Evolutionary conservation across 2,797 vertebrate species (phyloP), one percentile per base, ranked within the genome.

Genomic region (Pygocentrus nattereri): DNA sequence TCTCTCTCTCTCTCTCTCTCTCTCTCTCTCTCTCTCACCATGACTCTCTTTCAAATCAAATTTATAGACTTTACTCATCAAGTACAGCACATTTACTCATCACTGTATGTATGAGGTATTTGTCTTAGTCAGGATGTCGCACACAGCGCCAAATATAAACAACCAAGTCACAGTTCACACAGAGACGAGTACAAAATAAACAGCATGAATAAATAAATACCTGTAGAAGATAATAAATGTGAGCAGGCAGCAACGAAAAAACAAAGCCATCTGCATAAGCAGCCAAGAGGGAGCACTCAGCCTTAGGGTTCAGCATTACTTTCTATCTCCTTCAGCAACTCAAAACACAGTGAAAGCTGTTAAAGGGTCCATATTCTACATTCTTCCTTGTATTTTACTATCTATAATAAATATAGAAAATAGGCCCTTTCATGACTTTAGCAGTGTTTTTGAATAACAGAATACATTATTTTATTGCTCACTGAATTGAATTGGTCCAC

Each of bases 201-300:
- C 12, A 34, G 8, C 13, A 44, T 44, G n/a, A 69, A 69, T 69
- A 69, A 69, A 69, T 69, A 69, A 69, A 23, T 16, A 44, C 65
- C 38, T 67, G 64, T 41, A 67, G 59, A 67, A 67, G 64, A 41
- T n/a, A 44, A 41, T 38, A 67, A 67, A 41, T 19, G 64, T n/a
- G 31, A 44, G 34, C 59, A 62, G 59, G 27, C 59, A 62, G 27
- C 59, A 62, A 31, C 59, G n/a, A 31, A 31, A 62, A 27, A 31
- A 44, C 65, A 5, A 13, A n/a, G 34, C 10, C 41, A 69, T 69
- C 34, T 44, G 65, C 38, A 44, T 69, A 62, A 62, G 59, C 25
- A 62, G 59, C 27, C 27, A 62, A 31, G 27, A 31, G 59, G 59
- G 34, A 69, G 65, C 41, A 15, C 21, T 44, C 65, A 44, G 64